Evolutionary conservation across 1,140 invertebrate species (phyloP).

Genomic region (Diprion similis): DNA sequence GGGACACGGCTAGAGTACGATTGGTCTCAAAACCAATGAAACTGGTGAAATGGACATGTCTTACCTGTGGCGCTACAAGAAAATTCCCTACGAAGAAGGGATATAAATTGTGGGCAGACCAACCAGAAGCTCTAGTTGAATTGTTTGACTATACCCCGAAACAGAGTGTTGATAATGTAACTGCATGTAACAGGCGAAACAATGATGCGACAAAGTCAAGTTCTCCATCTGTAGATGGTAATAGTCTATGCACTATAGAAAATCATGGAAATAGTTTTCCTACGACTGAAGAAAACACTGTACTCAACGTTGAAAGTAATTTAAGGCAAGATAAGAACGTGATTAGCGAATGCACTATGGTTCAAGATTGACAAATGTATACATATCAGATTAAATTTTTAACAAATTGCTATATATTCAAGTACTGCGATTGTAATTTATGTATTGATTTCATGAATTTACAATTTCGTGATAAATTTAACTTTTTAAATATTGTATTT

Average conservation of each 20-base stretch:
- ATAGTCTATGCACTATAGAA: neutral
- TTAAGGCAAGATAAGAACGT: neutral
- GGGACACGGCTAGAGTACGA: conserved; percentile 53
- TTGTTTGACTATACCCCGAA: conserved; percentile 45
- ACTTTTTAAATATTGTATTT: too few species aligned
- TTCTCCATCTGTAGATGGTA: neutral
- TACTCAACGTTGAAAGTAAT: neutral
- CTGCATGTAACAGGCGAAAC: too few species aligned
- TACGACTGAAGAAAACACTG: neutral
- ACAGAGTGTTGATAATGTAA: neutral
- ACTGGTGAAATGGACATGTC: conserved; percentile 48
- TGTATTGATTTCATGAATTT: too few species aligned
- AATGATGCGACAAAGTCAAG: neutral
- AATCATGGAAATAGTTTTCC: neutral
- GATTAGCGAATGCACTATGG: neutral
- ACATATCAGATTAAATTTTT: too few species aligned
- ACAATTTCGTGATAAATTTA: too few species aligned
- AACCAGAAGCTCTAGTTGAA: conserved; percentile 43
- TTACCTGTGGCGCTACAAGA: conserved; percentile 41
- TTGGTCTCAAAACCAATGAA: conserved; percentile 50
- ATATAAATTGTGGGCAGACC: conserved; percentile 51
- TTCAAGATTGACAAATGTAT: too few species aligned
- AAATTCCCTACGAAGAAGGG: conserved; percentile 46
- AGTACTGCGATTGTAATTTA: too few species aligned
- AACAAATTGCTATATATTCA: too few species aligned